Conservation (phyloP, 2,113 vertebrate species). For the Acanthisitta chloris region DNA sequence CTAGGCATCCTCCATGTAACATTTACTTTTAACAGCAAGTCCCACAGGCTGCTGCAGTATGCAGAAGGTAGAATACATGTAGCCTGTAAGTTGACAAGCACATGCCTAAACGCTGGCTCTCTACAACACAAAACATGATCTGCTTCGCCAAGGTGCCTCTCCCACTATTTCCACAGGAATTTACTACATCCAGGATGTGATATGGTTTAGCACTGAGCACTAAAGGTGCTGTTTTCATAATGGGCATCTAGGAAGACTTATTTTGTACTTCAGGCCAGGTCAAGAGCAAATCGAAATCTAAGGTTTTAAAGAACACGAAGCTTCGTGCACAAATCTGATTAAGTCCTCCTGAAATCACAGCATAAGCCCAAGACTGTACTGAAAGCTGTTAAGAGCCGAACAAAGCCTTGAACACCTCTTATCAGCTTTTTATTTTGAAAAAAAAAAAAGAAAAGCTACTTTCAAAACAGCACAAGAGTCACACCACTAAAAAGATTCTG, state of each 20-base stretch:
- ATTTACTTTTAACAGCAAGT: constrained; percentile 24
- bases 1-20: constrained; percentile 46
- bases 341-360: background rate
- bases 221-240: background rate
- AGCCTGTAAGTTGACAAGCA: background rate
- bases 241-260: background rate
- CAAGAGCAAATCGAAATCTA: background rate
- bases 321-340: background rate
- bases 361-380: background rate
- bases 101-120: background rate
- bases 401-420: background rate
- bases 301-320: background rate
- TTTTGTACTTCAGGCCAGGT: background rate
- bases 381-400: background rate
- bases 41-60: constrained; percentile 2
- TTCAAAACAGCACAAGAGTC: constrained; percentile 13
- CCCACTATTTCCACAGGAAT: background rate
- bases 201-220: accelerated
- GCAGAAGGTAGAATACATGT: background rate
- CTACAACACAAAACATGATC: background rate
- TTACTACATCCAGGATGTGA: background rate
- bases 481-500: background rate
- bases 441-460: background rate
- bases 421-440: background rate
- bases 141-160: accelerated